Evolutionary conservation across 2,797 vertebrate genomes (phyloP).

Genomic region (Alectoris magna): DNA sequence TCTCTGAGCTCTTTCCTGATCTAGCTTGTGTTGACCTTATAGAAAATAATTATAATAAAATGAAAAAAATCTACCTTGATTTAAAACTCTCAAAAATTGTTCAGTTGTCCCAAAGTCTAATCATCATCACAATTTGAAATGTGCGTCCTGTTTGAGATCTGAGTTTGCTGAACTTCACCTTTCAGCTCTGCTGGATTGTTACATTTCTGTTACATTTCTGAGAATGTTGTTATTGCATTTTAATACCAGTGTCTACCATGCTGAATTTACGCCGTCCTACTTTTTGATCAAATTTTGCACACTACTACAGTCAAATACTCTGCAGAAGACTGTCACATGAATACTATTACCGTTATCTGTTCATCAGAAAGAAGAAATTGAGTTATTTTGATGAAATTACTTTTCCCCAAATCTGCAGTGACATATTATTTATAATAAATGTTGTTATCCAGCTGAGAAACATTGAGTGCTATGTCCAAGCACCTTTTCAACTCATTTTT

Average conservation of each 20-base stretch:
- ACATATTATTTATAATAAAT: not conserved
- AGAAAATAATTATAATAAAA: rapidly evolving
- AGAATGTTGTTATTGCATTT: not conserved
- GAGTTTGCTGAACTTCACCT: not conserved
- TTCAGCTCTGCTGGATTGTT: not conserved
- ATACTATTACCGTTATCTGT: not conserved
- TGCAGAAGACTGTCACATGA: not conserved
- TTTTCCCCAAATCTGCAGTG: not conserved
- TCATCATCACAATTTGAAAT: not conserved
- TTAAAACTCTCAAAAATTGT: not conserved
- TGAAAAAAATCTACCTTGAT: not conserved
- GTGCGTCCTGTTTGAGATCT: not conserved
- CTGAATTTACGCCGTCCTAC: not conserved
- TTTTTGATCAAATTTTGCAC: not conserved
- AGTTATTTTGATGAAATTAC: not conserved
- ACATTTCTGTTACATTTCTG: not conserved
- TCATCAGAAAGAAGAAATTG: not conserved
- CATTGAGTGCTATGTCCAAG: not conserved
- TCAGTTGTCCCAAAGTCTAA: not conserved
- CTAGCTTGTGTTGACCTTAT: not conserved
- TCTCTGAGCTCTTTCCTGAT: not conserved
- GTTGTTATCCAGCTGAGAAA: not conserved
- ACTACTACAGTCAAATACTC: not conserved
- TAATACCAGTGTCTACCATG: not conserved
- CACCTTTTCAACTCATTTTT: not conserved